Evolutionary conservation across 2,797 vertebrate genomes (phyloP).

Genomic region (Falco peregrinus): DNA sequence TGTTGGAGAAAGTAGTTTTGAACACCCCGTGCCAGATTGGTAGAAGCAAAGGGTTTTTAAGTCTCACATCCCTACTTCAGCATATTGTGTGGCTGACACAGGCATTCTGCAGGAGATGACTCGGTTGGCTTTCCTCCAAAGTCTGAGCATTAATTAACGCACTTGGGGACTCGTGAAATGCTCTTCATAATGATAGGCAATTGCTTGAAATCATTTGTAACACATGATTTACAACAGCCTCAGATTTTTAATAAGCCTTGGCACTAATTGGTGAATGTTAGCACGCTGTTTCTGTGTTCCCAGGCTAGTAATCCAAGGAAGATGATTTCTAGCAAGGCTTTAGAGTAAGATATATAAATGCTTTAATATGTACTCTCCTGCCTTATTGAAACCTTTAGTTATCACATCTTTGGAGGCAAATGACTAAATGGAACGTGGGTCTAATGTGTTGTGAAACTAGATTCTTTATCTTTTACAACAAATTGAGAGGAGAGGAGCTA

Average conservation of each 20-base stretch:
- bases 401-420: neutral
- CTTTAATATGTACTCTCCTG: neutral
- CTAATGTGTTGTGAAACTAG: neutral
- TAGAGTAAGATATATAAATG: neutral
- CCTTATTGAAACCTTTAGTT: neutral
- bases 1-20: neutral
- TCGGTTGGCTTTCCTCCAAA: conserved; percentile 55
- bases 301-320: conserved; percentile 8
- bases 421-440: neutral
- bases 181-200: conserved; percentile 56
- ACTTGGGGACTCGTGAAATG: conserved; percentile 28
- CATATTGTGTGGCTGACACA: conserved; percentile 4
- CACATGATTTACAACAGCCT: conserved; percentile 33
- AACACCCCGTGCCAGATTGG: neutral
- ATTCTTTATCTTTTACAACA: neutral
- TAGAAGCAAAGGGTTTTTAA: neutral
- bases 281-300: neutral
- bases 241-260: conserved; percentile 45
- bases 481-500: neutral
- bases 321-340: neutral
- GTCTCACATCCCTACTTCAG: neutral
- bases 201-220: conserved; percentile 53
- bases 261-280: conserved; percentile 21
- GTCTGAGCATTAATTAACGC: conserved; percentile 48
- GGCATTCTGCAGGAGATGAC: neutral